Evolutionary conservation across 2,888 invertebrate species (phyloP), one percentile per base, ranked within the genome.

Genomic region (Carpatolechia fugitivella): DNA sequence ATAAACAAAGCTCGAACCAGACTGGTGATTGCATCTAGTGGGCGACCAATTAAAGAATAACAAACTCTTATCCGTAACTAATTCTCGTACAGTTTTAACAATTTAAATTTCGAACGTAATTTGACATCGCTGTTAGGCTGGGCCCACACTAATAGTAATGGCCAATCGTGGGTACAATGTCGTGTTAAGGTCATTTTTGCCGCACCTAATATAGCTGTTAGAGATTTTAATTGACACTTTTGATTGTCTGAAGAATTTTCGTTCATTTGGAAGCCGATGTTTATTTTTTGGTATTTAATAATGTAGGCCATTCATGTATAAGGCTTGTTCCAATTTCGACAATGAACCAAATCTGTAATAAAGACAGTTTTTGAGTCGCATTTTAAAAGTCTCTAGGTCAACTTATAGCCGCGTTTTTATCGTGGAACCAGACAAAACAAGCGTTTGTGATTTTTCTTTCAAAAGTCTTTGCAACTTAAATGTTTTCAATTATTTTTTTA

Each of bases 71-170:
- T 73, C 82, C 85, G 82, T 85, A 78, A 80, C 87, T 70, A 88
- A 88, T 85, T 72, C 78, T 88, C 88, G 80, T 87, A 88, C 86
- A 88, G 87, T 87, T 86, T 85, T 84, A 88, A 88, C 87, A 85
- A 87, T 88, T 88, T 80, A 74, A 80, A 73, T 81, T 81, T 83
- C 65, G 72, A 79, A 81, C 78, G 78, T 85, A 85, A 85, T 85
- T 86, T 83, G 82, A 81, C 80, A 78, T 75, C 69, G 60, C 50
- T 62, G 56, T 79, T 69, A 70, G 63, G 78, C 68, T 61, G 52
- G 54, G 71, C 64, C 54, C 65, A 76, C 72, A 79, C 59, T 56
- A 54, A 60, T 36, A 29, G 11, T 55, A 33, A 50, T 52, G 35
- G 56, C 31, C 41, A 29, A 57, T 53, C 35, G 54, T 33, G 41